Conservation (phyloP, 1,140 invertebrate genomes). For the Heliconius eleuchia region DNA sequence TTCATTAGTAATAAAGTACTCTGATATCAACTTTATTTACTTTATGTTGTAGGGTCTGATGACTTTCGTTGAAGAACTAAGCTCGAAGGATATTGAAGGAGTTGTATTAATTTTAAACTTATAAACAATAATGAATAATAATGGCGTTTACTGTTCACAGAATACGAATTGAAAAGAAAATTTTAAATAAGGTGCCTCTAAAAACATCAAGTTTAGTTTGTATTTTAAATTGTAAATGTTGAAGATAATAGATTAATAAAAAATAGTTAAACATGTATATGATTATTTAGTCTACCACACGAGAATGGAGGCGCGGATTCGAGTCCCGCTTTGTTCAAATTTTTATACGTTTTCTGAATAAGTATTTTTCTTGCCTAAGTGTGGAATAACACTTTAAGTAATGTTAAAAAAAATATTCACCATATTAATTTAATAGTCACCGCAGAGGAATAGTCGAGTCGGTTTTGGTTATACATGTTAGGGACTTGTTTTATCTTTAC, state of each 20-base stretch:
- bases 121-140: constrained; percentile 60
- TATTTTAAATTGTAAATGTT: neutral
- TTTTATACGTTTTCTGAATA: too few species aligned
- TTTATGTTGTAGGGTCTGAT: constrained; percentile 30
- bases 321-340: too few species aligned
- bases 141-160: constrained; percentile 42
- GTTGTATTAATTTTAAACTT: constrained; percentile 55
- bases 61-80: constrained; percentile 10
- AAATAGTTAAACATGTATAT: too few species aligned
- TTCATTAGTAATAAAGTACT: neutral
- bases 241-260: too few species aligned
- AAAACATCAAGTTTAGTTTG: neutral
- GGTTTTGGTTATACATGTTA: too few species aligned
- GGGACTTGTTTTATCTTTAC: too few species aligned
- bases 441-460: too few species aligned
- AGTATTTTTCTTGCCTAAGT: too few species aligned
- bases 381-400: too few species aligned
- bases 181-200: constrained; percentile 1
- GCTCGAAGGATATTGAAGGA: constrained; percentile 43
- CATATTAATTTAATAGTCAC: too few species aligned
- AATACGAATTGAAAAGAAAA: constrained; percentile 13
- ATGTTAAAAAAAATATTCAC: too few species aligned
- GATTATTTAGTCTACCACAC: neutral
- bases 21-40: constrained; percentile 23
- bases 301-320: too few species aligned